Conservation (phyloP, 2,888 invertebrate species). For the Tipula confusa region DNA sequence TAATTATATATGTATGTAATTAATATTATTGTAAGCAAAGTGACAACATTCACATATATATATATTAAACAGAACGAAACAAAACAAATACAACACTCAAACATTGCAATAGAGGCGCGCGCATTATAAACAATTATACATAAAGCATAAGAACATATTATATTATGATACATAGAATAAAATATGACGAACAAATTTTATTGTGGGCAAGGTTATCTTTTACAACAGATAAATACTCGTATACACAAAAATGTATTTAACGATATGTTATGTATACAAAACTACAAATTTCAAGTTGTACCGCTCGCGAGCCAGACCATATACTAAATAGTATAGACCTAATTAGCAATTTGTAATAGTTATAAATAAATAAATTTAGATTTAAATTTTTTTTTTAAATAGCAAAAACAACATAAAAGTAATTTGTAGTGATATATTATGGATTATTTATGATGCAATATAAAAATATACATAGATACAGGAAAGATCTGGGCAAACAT, state of each 20-base stretch:
- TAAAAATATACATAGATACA: not conserved
- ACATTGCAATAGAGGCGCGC: not conserved
- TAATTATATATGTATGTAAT: not conserved
- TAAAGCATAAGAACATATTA: constrained; percentile 3
- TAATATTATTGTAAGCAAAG: constrained; percentile 14
- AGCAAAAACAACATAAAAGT: not conserved
- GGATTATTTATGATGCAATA: not conserved
- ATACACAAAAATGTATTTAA: not conserved
- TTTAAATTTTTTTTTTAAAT: not conserved
- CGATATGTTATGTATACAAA: not conserved
- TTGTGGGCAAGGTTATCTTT: not conserved
- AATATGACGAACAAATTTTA: not conserved
- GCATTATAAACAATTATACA: not conserved
- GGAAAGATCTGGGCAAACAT: not conserved
- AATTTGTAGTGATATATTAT: not conserved
- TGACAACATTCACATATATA: constrained; percentile 13
- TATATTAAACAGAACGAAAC: no score
- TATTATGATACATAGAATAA: not conserved
- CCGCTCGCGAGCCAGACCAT: not conserved
- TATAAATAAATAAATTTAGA: not conserved
- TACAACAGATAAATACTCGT: not conserved
- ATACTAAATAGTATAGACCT: not conserved
- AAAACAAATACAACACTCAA: constrained; percentile 13
- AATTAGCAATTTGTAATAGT: not conserved
- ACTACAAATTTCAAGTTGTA: not conserved